Percentiles rank a stretch among this genome's conserved stretches.
Evolutionary conservation across 1,140 invertebrate species (phyloP).

Genomic region (Octopus bimaculoides): DNA sequence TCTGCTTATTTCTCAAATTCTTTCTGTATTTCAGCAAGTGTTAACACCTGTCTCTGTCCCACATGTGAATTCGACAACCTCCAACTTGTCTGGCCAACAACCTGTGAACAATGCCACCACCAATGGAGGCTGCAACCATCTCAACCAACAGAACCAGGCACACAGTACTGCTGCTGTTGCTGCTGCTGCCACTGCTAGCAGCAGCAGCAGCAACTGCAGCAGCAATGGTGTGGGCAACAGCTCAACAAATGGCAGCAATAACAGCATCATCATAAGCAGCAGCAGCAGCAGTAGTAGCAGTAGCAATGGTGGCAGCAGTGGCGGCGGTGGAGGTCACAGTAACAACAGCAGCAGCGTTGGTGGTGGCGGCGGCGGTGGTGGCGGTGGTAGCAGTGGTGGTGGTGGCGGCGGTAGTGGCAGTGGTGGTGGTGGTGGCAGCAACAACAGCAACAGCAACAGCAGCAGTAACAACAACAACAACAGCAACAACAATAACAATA

Average conservation of each 20-base stretch:
- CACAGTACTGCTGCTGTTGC: not conserved
- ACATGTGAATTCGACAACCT: conserved; percentile 8
- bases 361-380: no score
- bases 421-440: not conserved
- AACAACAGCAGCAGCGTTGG: not conserved
- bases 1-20: not conserved
- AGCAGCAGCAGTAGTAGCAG: conserved; percentile 9
- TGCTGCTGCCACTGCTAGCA: not conserved
- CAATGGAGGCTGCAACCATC: not conserved
- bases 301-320: not conserved
- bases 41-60: conserved; percentile 13
- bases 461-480: not conserved
- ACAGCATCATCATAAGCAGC: not conserved
- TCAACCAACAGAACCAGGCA: not conserved
- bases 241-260: not conserved
- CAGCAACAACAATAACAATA: not conserved
- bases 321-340: not conserved
- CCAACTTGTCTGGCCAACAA: not conserved
- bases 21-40: conserved; percentile 11
- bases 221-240: not conserved
- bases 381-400: not conserved
- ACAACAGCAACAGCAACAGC: not conserved
- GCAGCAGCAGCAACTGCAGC: not conserved
- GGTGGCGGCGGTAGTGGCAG: not conserved
- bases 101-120: not conserved